Percentiles rank a stretch among this genome's conserved stretches.
These are phyloP conservation scores for Oryzias melastigma DNA, from an alignment of 2,113 vertebrate species.

Conservation along the genomic window DNA sequence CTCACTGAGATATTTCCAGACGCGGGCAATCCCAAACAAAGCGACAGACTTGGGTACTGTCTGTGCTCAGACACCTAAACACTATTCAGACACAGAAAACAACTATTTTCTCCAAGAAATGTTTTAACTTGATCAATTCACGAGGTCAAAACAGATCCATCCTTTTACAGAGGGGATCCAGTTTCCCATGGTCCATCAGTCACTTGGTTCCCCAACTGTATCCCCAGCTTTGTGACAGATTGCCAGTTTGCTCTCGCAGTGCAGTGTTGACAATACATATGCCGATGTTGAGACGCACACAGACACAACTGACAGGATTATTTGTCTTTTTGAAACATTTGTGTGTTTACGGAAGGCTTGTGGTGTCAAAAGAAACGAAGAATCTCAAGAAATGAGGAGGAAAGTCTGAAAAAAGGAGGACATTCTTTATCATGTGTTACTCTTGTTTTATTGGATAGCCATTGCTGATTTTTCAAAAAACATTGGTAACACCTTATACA, in stretches of 20 bases:
- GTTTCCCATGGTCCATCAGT: constrained; percentile 59
- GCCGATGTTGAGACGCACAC: constrained; percentile 45
- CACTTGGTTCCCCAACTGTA: constrained; percentile 44
- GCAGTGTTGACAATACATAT: constrained; percentile 62
- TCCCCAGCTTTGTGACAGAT: constrained; percentile 53
- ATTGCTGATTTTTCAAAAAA: too few species aligned
- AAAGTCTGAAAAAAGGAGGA: background rate
- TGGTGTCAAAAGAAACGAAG: constrained; percentile 22
- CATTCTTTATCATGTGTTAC: too few species aligned
- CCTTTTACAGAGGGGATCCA: constrained; percentile 25
- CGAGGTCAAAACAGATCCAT: background rate
- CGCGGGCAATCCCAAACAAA: background rate
- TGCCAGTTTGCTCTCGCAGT: constrained; percentile 60
- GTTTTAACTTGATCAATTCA: too few species aligned
- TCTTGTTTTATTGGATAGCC: too few species aligned
- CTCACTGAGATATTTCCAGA: background rate
- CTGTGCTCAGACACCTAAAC: background rate
- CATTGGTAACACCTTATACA: too few species aligned
- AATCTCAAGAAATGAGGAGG: constrained; percentile 20
- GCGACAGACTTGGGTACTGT: background rate
- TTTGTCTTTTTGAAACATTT: constrained; percentile 52
- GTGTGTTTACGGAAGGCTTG: constrained; percentile 32
- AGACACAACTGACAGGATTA: constrained; percentile 47
- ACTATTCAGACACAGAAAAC: background rate
- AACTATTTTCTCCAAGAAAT: background rate